Evolutionary conservation across 2,113 vertebrate genomes (phyloP).

Genomic region (Nycticorax nycticorax): DNA sequence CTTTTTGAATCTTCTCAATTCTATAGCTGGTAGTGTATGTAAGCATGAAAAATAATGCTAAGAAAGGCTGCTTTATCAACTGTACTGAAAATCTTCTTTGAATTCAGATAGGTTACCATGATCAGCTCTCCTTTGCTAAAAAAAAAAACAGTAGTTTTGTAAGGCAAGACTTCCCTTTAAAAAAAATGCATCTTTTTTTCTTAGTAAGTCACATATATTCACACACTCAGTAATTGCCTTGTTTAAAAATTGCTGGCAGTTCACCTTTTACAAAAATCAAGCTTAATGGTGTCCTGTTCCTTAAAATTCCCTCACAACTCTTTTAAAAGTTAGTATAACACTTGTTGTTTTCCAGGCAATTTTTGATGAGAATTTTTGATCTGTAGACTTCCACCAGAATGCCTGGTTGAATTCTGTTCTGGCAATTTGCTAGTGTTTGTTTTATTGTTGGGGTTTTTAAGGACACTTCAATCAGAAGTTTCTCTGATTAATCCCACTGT

Average conservation of each 20-base stretch:
- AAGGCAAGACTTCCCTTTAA: background rate
- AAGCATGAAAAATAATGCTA: background rate
- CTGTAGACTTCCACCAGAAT: background rate
- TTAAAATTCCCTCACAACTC: background rate
- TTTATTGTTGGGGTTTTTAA: background rate
- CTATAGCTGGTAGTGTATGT: background rate
- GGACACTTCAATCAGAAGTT: background rate
- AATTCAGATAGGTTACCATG: background rate
- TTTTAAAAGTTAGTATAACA: background rate
- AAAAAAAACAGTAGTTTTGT: background rate
- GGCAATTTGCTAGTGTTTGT: background rate
- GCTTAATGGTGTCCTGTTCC: background rate
- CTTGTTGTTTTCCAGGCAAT: background rate
- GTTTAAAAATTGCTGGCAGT: background rate
- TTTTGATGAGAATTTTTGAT: background rate
- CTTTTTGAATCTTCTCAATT: background rate
- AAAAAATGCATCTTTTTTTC: background rate
- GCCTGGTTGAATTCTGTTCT: background rate
- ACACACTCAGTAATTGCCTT: background rate
- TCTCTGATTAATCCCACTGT: background rate
- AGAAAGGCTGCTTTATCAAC: background rate
- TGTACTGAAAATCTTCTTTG: background rate
- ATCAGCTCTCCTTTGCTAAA: background rate
- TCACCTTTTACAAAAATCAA: background rate
- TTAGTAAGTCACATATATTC: background rate